Evolutionary conservation across 2,888 invertebrate species (phyloP), one percentile per base, ranked within the genome.

Genomic region (Acrobasis suavella): DNA sequence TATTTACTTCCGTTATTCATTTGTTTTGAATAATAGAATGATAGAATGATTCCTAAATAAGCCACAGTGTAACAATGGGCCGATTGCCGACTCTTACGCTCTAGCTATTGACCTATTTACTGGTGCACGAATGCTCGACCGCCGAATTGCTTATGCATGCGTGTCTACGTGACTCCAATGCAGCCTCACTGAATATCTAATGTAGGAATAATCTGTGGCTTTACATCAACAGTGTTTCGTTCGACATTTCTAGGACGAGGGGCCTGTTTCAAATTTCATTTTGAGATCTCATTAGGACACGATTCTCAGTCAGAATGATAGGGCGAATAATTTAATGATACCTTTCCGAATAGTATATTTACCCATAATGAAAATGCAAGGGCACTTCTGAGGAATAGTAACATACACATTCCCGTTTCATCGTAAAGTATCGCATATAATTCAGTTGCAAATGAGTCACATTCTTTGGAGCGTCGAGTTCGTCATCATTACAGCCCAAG

Each of bases 101-200:
- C 15, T 56, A 56, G 56, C 83, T 85, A 86, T 87, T 89, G 89
- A 86, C 89, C 90, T 80, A 90, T 89, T 86, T 89, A 83, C 77
- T 77, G 77, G 81, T 76, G 82, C 86, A 87, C 86, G 85, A 83
- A 75, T 79, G 79, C 75, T 74, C 76, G 82, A 73, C 82, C 83
- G 68, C 82, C 79, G 75, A 82, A 88, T 88, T 83, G 84, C 80
- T 89, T 87, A 89, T 89, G 87, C 87, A 89, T 89, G 89, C 87
- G 82, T 85, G 80, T 78, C 84, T 81, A 84, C 82, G 83, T 83
- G 83, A 85, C 81, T 82, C 67, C 72, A 75, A 77, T 83, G 82
- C 85, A 87, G 80, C 79, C 77, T 82, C 78, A 77, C 81, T 81
- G 84, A 81, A 86, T 86, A 78, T 75, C 77, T 78, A 80, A 82